Percentiles rank a stretch among this genome's conserved stretches.
Conservation (phyloP, 2,113 vertebrate genomes). For the Cranoglanis bouderius region DNA sequence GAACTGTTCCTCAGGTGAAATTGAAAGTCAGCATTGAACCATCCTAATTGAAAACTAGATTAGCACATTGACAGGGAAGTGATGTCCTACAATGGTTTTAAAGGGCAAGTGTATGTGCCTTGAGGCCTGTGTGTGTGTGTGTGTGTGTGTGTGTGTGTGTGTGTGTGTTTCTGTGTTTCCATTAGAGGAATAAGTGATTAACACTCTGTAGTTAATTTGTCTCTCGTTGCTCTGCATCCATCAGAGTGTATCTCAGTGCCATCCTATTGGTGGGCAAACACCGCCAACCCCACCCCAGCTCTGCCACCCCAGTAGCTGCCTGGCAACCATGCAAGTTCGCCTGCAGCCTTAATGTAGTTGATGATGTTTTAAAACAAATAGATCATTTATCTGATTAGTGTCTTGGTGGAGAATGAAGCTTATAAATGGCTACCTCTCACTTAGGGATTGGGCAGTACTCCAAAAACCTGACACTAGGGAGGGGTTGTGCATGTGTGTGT, state of each 20-base stretch:
- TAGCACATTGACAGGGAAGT: constrained; percentile 31
- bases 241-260: constrained; percentile 58
- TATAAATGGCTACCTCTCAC: constrained; percentile 80
- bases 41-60: constrained; percentile 29
- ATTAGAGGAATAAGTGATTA: constrained; percentile 70
- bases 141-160: constrained; percentile 30
- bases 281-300: constrained; percentile 9
- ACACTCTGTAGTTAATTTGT: constrained; percentile 67
- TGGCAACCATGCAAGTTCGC: constrained; percentile 73
- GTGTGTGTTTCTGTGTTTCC: constrained; percentile 44
- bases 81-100: constrained; percentile 46
- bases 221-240: constrained; percentile 60
- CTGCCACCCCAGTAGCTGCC: constrained; percentile 54
- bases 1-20: constrained; percentile 7
- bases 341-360: constrained; percentile 79
- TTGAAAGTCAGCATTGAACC: constrained; percentile 18
- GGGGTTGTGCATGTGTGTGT: constrained; percentile 7
- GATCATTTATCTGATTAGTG: constrained; percentile 93
- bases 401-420: constrained; percentile 77
- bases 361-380: constrained; percentile 89
- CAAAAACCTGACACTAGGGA: constrained; percentile 61
- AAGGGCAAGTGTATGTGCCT: constrained; percentile 61
- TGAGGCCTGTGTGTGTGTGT: constrained; percentile 54
- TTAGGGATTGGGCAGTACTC: constrained; percentile 77
- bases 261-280: constrained; percentile 50